A percentile compares a stretch with the other conserved stretches of the same genome.
Evolutionary conservation across 1,140 invertebrate species (phyloP).

Genomic region (Drosophila quadrilineata): DNA sequence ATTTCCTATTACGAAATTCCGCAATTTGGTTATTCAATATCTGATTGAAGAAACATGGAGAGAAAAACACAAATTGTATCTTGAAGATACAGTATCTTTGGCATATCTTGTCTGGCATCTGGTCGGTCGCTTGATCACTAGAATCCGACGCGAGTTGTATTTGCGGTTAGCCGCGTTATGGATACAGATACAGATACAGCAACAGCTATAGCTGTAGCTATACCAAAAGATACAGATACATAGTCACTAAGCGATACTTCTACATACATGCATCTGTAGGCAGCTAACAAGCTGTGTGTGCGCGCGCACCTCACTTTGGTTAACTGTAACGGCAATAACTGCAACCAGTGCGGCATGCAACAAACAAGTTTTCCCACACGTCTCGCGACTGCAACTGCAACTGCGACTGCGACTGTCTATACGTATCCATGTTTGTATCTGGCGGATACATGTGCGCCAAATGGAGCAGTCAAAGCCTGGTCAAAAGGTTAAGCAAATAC

Average conservation of each 20-base stretch:
- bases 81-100: not conserved
- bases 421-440: slow-evolving; percentile 10
- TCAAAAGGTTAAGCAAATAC: slow-evolving; percentile 63
- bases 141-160: slow-evolving; percentile 59
- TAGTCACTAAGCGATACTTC: slow-evolving; percentile 12
- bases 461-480: slow-evolving; percentile 58
- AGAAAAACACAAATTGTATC: not conserved
- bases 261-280: not conserved
- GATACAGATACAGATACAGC: slow-evolving; percentile 41
- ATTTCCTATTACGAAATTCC: slow-evolving; percentile 75
- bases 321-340: slow-evolving; percentile 54
- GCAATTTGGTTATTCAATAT: slow-evolving; percentile 75
- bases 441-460: slow-evolving; percentile 24
- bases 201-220: not conserved
- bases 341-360: slow-evolving; percentile 26
- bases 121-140: slow-evolving; percentile 24
- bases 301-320: slow-evolving; percentile 42
- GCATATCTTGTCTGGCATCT: slow-evolving; percentile 4
- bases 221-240: slow-evolving; percentile 21
- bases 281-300: slow-evolving; percentile 46
- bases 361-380: slow-evolving; percentile 68
- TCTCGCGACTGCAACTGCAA: too few species aligned
- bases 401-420: slow-evolving; percentile 4
- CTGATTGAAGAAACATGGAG: slow-evolving; percentile 44
- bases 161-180: slow-evolving; percentile 70